Evolutionary conservation across 2,888 invertebrate genomes (phyloP).

Genomic region (Drosophila kanekoi): DNA sequence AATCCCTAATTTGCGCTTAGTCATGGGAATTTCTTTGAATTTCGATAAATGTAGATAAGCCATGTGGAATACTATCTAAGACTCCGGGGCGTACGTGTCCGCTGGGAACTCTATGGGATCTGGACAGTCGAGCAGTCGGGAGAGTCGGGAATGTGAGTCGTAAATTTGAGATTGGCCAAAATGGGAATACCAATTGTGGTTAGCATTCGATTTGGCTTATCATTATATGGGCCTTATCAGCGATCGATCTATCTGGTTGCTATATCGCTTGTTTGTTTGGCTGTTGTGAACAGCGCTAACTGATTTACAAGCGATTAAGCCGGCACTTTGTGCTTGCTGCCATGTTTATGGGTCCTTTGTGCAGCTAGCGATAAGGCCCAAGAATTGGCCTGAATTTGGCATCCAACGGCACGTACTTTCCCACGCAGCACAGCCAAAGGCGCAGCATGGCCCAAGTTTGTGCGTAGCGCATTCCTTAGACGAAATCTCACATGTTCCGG

Average conservation of each 20-base stretch:
- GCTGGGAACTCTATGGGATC: too few relatives aligned
- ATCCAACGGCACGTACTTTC: slow-evolving; percentile 32
- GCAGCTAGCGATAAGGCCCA: slow-evolving; percentile 7
- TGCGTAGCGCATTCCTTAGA: slow-evolving; percentile 10
- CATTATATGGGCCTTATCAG: slow-evolving; percentile 24
- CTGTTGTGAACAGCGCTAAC: slow-evolving; percentile 25
- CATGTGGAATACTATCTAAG: too few relatives aligned
- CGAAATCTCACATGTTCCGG: neutral
- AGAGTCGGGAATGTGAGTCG: slow-evolving; percentile 2
- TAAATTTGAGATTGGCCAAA: slow-evolving; percentile 38
- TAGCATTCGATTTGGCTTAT: slow-evolving; percentile 19
- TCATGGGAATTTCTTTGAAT: too few relatives aligned
- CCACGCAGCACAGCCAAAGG: slow-evolving; percentile 15
- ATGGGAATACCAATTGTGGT: slow-evolving; percentile 7
- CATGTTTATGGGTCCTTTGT: slow-evolving; percentile 18
- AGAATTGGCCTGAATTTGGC: neutral
- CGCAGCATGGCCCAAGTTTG: neutral
- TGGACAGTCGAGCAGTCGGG: too few relatives aligned
- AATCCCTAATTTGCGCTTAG: too few relatives aligned
- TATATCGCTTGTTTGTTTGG: slow-evolving; percentile 17
- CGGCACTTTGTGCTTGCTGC: slow-evolving; percentile 18
- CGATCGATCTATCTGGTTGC: slow-evolving; percentile 23
- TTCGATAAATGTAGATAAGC: too few relatives aligned
- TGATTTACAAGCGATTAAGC: slow-evolving; percentile 74
- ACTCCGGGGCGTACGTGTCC: too few relatives aligned